Conservation (phyloP, 2,888 invertebrate genomes). For the Falcaria lacertinaria region DNA sequence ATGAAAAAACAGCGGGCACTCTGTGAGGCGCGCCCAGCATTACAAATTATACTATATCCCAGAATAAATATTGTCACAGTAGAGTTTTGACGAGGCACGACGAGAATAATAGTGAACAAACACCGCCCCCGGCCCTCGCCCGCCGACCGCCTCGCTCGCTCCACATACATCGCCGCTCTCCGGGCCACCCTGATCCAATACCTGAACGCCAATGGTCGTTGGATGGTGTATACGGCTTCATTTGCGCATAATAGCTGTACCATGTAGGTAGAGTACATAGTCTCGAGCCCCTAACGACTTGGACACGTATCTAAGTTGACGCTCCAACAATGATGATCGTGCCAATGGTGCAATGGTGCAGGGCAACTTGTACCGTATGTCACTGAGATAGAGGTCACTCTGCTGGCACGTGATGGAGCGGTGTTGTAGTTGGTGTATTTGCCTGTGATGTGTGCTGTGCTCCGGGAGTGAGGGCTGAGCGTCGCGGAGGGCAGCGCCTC, state of each 20-base stretch:
- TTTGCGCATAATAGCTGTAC: background rate
- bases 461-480: too few species aligned
- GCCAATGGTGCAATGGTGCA: background rate
- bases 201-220: background rate
- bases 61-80: slow-evolving; percentile 37
- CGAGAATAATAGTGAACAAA: slow-evolving; percentile 23
- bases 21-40: too few species aligned
- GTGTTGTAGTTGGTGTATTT: slow-evolving; percentile 32
- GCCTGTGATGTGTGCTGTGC: slow-evolving; percentile 46
- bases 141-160: slow-evolving; percentile 8
- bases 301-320: slow-evolving; percentile 55
- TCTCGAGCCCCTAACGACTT: slow-evolving; percentile 46
- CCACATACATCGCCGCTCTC: slow-evolving; percentile 10
- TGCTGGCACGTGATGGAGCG: background rate
- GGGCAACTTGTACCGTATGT: slow-evolving; percentile 19
- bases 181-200: too few species aligned
- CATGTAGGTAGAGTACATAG: slow-evolving; percentile 25
- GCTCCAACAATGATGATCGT: slow-evolving; percentile 27
- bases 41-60: slow-evolving; percentile 21
- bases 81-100: slow-evolving; percentile 23
- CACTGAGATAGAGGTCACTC: slow-evolving; percentile 12
- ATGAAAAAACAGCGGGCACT: too few species aligned
- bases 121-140: slow-evolving; percentile 36
- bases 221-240: background rate
- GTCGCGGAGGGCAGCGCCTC: too few species aligned